A percentile compares a stretch with the other conserved stretches of the same genome.
phyloP scores from a whole-genome alignment of 2,113 vertebrate genomes.

The Tychaedon coryphoeus region DNA sequence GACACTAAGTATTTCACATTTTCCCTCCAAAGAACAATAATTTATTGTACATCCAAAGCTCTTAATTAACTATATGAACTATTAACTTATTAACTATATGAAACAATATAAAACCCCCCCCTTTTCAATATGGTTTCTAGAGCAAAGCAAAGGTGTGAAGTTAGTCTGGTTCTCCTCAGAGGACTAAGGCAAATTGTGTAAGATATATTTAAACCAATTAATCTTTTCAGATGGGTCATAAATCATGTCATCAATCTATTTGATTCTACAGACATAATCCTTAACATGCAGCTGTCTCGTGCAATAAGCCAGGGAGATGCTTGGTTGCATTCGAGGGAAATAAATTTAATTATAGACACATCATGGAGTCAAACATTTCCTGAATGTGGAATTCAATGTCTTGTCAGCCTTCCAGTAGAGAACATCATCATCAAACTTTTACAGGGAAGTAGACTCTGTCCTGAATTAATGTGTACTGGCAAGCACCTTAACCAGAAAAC shows the following conservation, averaged over 20 bases:
- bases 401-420: constrained; percentile 34
- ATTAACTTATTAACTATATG: too few species aligned
- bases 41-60: neutral
- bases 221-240: constrained; percentile 2
- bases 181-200: neutral
- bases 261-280: neutral
- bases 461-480: neutral
- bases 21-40: neutral
- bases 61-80: neutral
- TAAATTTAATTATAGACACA: constrained; percentile 64
- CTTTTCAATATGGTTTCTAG: neutral
- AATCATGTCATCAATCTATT: constrained; percentile 4
- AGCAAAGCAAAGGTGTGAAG: neutral
- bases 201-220: constrained; percentile 8
- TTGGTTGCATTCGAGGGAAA: constrained; percentile 35
- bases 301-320: neutral
- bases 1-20: neutral
- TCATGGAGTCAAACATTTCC: constrained; percentile 43
- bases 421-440: constrained; percentile 46
- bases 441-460: neutral
- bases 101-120: too few species aligned
- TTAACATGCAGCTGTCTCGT: neutral
- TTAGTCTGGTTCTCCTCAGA: neutral
- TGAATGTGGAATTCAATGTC: constrained; percentile 48
- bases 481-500: neutral